phyloP scores from a whole-genome alignment of 1,140 invertebrate species.

The Anastatus disparis region DNA sequence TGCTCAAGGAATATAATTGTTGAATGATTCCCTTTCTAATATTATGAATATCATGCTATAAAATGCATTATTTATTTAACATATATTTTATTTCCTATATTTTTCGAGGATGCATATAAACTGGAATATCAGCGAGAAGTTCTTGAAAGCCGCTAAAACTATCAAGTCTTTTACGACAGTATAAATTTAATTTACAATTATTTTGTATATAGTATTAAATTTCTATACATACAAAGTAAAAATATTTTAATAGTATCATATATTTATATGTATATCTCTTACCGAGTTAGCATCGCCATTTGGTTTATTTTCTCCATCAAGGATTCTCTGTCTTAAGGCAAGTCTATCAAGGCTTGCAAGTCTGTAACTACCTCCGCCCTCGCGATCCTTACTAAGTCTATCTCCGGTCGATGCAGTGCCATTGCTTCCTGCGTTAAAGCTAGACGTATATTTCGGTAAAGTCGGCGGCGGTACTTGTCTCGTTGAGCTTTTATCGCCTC shows the following conservation, averaged over 20 bases:
- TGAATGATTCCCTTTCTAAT: too few species aligned
- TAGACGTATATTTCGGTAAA: conserved; percentile 73
- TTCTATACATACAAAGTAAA: too few species aligned
- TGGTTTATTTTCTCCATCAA: conserved; percentile 66
- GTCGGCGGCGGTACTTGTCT: conserved; percentile 74
- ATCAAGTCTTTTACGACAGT: too few species aligned
- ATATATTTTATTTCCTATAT: too few species aligned
- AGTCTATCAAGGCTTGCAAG: conserved; percentile 78
- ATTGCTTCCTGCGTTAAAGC: conserved; percentile 69
- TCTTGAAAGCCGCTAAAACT: too few species aligned
- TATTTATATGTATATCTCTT: conserved; percentile 48
- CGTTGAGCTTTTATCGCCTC: neutral
- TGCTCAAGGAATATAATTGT: too few species aligned
- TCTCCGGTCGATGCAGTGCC: conserved; percentile 64
- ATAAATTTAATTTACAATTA: too few species aligned
- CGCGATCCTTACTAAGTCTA: conserved; percentile 65
- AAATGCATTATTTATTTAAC: too few species aligned
- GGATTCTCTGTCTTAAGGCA: conserved; percentile 76
- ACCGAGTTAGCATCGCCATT: conserved; percentile 63
- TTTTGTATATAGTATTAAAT: too few species aligned
- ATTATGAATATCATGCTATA: too few species aligned
- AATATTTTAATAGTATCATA: neutral
- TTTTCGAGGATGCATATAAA: too few species aligned
- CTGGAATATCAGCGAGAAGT: too few species aligned
- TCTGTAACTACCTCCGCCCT: conserved; percentile 73